Evolutionary conservation across 2,888 invertebrate genomes (phyloP), one percentile per base, ranked within the genome.

Genomic region (Drosophila limbata): DNA sequence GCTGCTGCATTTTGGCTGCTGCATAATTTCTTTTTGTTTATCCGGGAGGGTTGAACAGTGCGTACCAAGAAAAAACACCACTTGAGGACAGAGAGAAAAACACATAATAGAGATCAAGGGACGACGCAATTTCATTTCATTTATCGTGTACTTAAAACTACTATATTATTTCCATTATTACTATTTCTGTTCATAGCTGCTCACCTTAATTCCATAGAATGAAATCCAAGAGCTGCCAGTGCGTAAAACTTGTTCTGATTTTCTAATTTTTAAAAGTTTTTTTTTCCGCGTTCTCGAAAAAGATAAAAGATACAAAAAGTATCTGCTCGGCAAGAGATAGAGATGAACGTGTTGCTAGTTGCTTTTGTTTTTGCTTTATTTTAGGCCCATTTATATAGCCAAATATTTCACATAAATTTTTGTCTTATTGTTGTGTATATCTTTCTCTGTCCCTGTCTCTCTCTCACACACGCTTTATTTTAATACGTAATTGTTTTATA

Each of bases 401-500:
- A 45, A 60, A 55, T 68, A 64, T 59, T 71, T 61, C 53, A 70
- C 61, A 64, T 50, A 53, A 57, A 57, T 55, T 71, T 59, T 77
- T 55, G 50, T 35, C 15, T 51, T 48, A 56, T 57, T 62, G 25
- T 15, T 51, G 28, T 42, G 55, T 52, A 15, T 25, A 25, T 25
- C 25, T 25, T 25, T 6, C 6, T 57, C 39, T 56, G 17, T 55
- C 47, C 39, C n/a, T 40, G 25, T 31, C 40, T 17, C 44, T 25
- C 52, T n/a, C 11, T 17, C 10, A 42, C 19, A 19, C 37, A 37
- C 37, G 8, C 11, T 19, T 21, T 33, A 33, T 15, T 51, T 50
- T 57, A 79, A 76, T 62, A 76, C 75, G 76, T 78, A 76, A 76
- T 76, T 76, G 59, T 62, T 76, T 76, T 56, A 64, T 33, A 42